Evolutionary conservation across 1,140 invertebrate species (phyloP).

Genomic region (Metopolophium dirhodum): DNA sequence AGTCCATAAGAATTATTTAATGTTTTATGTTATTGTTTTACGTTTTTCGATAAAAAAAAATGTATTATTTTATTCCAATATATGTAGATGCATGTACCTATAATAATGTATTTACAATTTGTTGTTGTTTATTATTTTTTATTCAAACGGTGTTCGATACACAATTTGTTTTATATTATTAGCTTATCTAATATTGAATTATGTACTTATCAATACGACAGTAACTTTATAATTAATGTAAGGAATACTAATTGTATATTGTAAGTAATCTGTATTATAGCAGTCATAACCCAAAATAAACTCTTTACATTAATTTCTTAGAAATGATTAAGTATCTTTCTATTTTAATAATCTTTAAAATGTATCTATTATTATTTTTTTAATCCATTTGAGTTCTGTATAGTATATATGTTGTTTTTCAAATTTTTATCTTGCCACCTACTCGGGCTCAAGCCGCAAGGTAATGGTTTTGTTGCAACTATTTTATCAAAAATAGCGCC

Average conservation of each 20-base stretch:
- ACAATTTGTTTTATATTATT: not conserved
- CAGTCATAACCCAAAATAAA: not conserved
- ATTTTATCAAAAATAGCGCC: not conserved
- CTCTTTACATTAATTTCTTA: not conserved
- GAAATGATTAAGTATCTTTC: not conserved
- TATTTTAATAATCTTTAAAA: not conserved
- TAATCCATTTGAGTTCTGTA: not conserved
- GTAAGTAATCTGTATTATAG: not conserved
- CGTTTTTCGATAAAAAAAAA: not conserved
- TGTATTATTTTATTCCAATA: not conserved
- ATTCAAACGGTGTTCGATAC: not conserved
- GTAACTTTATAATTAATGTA: not conserved
- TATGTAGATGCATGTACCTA: not conserved
- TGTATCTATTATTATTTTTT: not conserved
- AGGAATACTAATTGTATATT: not conserved
- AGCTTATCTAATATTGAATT: not conserved
- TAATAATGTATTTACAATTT: not conserved
- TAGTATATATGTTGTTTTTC: not conserved
- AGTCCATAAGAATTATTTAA: not conserved
- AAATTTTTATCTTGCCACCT: not conserved
- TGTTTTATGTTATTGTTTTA: not conserved
- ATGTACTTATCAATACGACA: not conserved
- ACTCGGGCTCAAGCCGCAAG: not conserved
- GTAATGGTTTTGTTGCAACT: not conserved
- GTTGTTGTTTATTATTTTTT: not conserved